Evolutionary conservation across 2,888 invertebrate species (phyloP).

Genomic region (Pyrrhosoma nymphula): DNA sequence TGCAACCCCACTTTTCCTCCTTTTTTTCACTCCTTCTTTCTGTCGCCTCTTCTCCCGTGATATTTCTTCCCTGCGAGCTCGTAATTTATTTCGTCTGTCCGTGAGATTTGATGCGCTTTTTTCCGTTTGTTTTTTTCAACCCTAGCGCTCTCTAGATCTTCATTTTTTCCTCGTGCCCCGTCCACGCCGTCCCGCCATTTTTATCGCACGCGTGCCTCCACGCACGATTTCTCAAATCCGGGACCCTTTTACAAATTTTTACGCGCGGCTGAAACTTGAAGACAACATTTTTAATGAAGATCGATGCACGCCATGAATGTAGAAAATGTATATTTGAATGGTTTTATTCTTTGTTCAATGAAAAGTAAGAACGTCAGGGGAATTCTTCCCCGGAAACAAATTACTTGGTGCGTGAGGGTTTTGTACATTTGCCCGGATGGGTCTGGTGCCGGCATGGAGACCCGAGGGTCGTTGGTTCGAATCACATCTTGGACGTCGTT

Average conservation of each 20-base stretch:
- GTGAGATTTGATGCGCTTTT: conserved; percentile 17
- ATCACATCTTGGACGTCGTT: too few relatives aligned
- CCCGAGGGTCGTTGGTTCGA: too few relatives aligned
- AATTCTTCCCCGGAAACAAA: too few relatives aligned
- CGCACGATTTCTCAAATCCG: neutral
- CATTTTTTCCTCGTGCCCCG: neutral
- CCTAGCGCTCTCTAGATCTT: neutral
- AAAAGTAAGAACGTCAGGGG: too few relatives aligned
- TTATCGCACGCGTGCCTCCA: neutral
- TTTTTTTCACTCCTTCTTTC: neutral
- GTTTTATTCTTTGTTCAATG: too few relatives aligned
- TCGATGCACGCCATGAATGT: neutral
- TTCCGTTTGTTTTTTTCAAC: neutral
- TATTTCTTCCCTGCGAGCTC: neutral
- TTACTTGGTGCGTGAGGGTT: too few relatives aligned
- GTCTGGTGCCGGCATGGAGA: too few relatives aligned
- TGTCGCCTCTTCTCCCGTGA: neutral
- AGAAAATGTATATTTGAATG: too few relatives aligned
- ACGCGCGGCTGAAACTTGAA: neutral
- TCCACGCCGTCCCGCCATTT: neutral
- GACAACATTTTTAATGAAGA: neutral
- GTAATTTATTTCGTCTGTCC: neutral
- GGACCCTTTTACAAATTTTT: neutral
- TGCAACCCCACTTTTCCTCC: neutral
- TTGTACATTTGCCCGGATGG: too few relatives aligned